Percentiles rank a stretch among this genome's conserved stretches.
Evolutionary conservation across 2,797 vertebrate species (phyloP).

Genomic region (Cyclopterus lumpus): DNA sequence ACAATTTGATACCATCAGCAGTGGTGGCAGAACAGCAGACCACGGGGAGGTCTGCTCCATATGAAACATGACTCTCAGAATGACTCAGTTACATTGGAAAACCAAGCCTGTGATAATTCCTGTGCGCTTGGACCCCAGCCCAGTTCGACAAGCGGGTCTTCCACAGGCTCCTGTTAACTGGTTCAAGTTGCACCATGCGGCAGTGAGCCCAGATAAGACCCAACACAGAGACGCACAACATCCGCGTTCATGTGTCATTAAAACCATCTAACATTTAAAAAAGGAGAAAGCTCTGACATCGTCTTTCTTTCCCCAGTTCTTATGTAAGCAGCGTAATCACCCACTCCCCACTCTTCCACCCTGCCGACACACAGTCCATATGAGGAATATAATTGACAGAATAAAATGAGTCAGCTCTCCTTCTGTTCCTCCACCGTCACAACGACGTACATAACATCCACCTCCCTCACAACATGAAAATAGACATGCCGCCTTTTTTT

Average conservation of each 20-base stretch:
- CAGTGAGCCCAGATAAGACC: slow-evolving; percentile 41
- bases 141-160: slow-evolving; percentile 56
- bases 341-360: slow-evolving; percentile 42
- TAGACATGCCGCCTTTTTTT: slow-evolving; percentile 63
- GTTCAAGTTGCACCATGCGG: slow-evolving; percentile 61
- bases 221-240: slow-evolving; percentile 29
- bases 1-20: slow-evolving; percentile 65
- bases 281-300: slow-evolving; percentile 15
- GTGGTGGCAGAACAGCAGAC: slow-evolving; percentile 51
- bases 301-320: slow-evolving; percentile 30
- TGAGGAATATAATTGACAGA: slow-evolving; percentile 73
- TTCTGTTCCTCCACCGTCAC: slow-evolving; percentile 77
- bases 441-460: slow-evolving; percentile 67
- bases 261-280: background rate
- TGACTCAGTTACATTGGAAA: slow-evolving; percentile 62
- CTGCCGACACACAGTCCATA: slow-evolving; percentile 68
- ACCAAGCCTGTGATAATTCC: slow-evolving; percentile 68
- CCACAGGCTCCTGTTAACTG: slow-evolving; percentile 64
- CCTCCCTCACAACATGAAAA: slow-evolving; percentile 75
- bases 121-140: slow-evolving; percentile 55
- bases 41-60: slow-evolving; percentile 51
- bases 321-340: slow-evolving; percentile 49
- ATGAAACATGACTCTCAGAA: slow-evolving; percentile 63
- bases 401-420: slow-evolving; percentile 77
- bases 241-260: background rate